Base-by-base conservation (phyloP, 2,888 invertebrate species). In the Hyppa rectilinea region DNA sequence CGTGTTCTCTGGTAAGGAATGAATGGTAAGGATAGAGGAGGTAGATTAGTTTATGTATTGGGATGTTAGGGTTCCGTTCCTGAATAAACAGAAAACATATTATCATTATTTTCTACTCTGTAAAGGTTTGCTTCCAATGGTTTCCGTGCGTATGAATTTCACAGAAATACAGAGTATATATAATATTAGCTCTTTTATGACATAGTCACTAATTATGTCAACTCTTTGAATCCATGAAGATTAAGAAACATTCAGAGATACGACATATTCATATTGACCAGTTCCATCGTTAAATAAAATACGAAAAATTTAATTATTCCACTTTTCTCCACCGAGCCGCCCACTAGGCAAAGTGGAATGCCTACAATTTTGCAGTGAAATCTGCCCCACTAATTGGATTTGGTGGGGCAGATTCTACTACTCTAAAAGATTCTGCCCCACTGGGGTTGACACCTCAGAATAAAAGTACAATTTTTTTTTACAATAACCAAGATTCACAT, bases 1-100 rank as follows among this genome's bases (percentile, higher is more conserved):
- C 96, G 36, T 97, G 98, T 60, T 99, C 99, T 87, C 97, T 97
- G n/a, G 97, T 96, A 65, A 99, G 92, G 90, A 99, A 97, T 4
- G 97, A 95, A 83, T 97, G 97, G 90, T 98, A 98, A 0, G 99
- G 99, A 92, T 99, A 99, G 0, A 99, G 95, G 45, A 97, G 96
- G 78, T 97, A 97, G 49, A 99, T 92, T 3, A 98, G 94, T 75
- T 98, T 97, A 87, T 97, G 97, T 0, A 97, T 94, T 17, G 97
- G 96, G 45, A 98, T 91, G 43, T 95, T 89, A 1, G 98, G 97
- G 87, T 97, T 97, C 53, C 96, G 93, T 91, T 98, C 97, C 98
- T 99, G 95, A 60, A 50, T 52, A 52, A 52, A 59, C n/a, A 59
- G 12, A 59, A 59, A 31, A n/a, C 14, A 59, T 59, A 29, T n/a